Evolutionary conservation across 2,113 vertebrate genomes (phyloP), one percentile per base, ranked within the genome.

Genomic region (Diglossa brunneiventris): DNA sequence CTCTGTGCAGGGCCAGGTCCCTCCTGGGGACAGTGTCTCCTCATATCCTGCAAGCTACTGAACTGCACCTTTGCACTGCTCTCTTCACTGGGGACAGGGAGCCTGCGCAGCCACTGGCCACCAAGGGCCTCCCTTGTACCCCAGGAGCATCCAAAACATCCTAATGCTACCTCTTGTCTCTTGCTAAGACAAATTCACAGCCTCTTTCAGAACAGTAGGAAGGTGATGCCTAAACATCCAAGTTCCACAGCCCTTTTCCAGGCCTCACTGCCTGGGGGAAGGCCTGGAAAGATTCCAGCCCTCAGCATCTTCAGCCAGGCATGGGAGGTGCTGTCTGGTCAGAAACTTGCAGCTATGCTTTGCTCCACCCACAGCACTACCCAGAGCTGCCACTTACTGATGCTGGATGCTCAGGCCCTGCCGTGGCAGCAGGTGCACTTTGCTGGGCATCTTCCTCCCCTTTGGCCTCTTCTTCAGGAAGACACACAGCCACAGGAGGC

Each of bases 181-280:
- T 14, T 23, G 47, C 31, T 23, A 11, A 66, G 31, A 35, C 11
- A 44, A 79, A 66, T 35, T 55, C 61, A 18, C 4, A 1, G 61
- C 31, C 39, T 39, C 15, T 53, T 11, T 18, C 61, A 53, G 7
- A 79, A 28, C 0, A 19, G 4, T 9, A 9, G 24, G 26, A 30
- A 35, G 35, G 9, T 9, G 49, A 35, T 9, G 19, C 20, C 26
- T 44, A 15, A 55, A 46, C 1, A 0, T 11, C 39, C 39, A 24
- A 24, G 27, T 55, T 15, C 20, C 33, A 46, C 41, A 7, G 12
- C 13, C 7, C 7, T 46, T 55, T 37, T 24, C 15, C 41, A 31
- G 33, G 12, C 10, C 41, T 55, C 13, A 7, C 5, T 12, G 27
- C 20, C 77, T 35, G 9, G 4, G 13, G 44, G 27, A 76, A 58